Percentiles rank a stretch among this genome's conserved stretches.
Evolutionary conservation across 2,888 invertebrate genomes (phyloP).

Genomic region (Andrena dorsata): DNA sequence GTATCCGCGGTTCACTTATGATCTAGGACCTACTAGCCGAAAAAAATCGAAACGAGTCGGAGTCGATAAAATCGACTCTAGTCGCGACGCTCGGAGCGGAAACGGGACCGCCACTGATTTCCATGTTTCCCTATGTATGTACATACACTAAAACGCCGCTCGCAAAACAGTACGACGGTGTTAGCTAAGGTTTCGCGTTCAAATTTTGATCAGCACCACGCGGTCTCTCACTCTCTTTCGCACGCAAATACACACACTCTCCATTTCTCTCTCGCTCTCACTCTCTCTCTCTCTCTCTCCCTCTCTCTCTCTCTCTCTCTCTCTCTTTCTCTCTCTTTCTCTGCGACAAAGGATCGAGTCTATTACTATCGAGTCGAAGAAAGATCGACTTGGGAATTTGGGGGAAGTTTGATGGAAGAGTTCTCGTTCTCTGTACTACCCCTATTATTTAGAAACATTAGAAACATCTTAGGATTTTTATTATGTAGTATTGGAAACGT

Average conservation of each 20-base stretch:
- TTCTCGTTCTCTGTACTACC: no score
- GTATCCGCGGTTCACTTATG: slow-evolving; percentile 53
- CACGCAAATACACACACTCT: slow-evolving; percentile 60
- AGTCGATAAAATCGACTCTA: slow-evolving; percentile 22
- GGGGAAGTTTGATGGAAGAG: background rate
- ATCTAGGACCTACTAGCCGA: slow-evolving; percentile 44
- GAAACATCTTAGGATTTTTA: no score
- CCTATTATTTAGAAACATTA: no score
- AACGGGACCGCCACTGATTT: slow-evolving; percentile 15
- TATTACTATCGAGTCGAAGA: slow-evolving; percentile 44
- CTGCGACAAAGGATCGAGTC: slow-evolving; percentile 79
- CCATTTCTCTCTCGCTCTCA: slow-evolving; percentile 24
- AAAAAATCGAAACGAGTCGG: slow-evolving; percentile 33
- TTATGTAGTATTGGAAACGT: no score
- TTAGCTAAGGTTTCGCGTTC: slow-evolving; percentile 44
- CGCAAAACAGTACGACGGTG: slow-evolving; percentile 21
- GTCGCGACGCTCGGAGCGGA: slow-evolving; percentile 22
- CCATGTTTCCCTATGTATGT: slow-evolving; percentile 55
- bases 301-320: slow-evolving; percentile 20
- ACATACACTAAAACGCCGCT: slow-evolving; percentile 61
- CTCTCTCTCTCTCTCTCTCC: slow-evolving; percentile 53
- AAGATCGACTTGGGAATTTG: background rate
- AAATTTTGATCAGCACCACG: slow-evolving; percentile 33
- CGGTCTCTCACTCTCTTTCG: slow-evolving; percentile 37
- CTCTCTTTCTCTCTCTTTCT: slow-evolving; percentile 37